A percentile compares a stretch with the other conserved stretches of the same genome.
Evolutionary conservation across 2,797 vertebrate species (phyloP).

Genomic region (Gambelia wislizenii): DNA sequence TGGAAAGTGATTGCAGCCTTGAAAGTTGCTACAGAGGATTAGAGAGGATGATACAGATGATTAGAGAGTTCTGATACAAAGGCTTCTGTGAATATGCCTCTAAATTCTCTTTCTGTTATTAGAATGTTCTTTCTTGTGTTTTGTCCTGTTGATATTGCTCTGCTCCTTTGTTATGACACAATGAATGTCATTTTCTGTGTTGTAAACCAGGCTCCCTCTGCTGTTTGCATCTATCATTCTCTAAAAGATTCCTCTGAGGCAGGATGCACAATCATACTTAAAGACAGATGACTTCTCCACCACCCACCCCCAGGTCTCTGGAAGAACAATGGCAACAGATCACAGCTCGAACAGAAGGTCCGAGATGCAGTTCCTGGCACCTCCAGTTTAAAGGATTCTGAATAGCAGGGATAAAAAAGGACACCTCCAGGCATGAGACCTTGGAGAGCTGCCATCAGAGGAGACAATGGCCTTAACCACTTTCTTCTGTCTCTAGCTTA

Average conservation of each 20-base stretch:
- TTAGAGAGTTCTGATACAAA: no score
- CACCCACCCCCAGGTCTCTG: no score
- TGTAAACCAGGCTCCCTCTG: not conserved
- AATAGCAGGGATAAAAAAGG: not conserved
- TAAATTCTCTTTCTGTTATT: not conserved
- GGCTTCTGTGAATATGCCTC: not conserved
- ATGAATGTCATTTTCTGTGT: not conserved
- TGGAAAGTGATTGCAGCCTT: not conserved
- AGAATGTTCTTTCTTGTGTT: not conserved
- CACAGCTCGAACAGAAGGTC: not conserved
- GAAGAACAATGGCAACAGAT: not conserved
- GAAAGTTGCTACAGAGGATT: not conserved
- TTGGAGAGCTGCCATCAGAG: not conserved
- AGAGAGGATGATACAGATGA: no score
- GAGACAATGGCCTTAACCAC: not conserved
- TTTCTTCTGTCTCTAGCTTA: not conserved
- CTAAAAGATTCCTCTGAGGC: not conserved
- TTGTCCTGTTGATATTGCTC: not conserved
- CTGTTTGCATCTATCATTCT: not conserved
- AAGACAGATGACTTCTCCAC: not conserved
- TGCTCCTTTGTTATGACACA: not conserved
- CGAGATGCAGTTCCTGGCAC: not conserved
- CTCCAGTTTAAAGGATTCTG: not conserved
- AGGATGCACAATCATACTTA: not conserved
- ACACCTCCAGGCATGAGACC: not conserved